Base-by-base conservation (phyloP, 2,888 invertebrate species). In the Dorcus parallelipipedus region DNA sequence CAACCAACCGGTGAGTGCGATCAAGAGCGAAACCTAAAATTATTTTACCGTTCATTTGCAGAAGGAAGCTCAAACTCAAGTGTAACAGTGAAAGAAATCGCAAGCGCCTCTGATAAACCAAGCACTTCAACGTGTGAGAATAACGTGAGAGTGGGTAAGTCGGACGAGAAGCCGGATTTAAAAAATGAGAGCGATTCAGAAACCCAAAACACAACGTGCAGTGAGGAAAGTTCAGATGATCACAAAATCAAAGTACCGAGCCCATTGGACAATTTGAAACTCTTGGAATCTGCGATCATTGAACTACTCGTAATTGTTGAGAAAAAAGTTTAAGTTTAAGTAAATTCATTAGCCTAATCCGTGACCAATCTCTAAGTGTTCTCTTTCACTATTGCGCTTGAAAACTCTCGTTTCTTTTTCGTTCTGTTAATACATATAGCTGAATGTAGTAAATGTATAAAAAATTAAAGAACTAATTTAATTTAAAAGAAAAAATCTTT, bases 271-370 rank as follows among this genome's bases (percentile, higher is more conserved):
- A 70, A 76, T 65, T 64, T 78, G 54, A 74, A 74, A 63, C 65
- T 78, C 54, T 67, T 78, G 58, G 74, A 73, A 58, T 71, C 73
- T 60, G 74, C 76, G 56, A 73, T 79, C 60, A 75, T 71, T 54
- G 78, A 78, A 69, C 71, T 79, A 61, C 69, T 76, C 56, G 71
- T 70, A 65, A 72, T 78, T 61, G 72, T 77, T 54, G 75, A 78
- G 64, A 76, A 76, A 65, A 73, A 75, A 63, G 72, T 69, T 68
- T 76, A 69, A 72, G 59, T 51, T 59, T 43, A 47, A 57, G 52
- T 20, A 43, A 49, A 52, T 53, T 50, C 53, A 42, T 49, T 56
- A 56, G 52, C 52, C 49, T 56, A 55, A 64, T 54, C 58, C 54
- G 57, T 54, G 66, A 65, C 64, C 64, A 67, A 65, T 63, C 56